Percentiles rank a stretch among this genome's conserved stretches.
Evolutionary conservation across 2,888 invertebrate species (phyloP).

Genomic region (Dicycla oo): DNA sequence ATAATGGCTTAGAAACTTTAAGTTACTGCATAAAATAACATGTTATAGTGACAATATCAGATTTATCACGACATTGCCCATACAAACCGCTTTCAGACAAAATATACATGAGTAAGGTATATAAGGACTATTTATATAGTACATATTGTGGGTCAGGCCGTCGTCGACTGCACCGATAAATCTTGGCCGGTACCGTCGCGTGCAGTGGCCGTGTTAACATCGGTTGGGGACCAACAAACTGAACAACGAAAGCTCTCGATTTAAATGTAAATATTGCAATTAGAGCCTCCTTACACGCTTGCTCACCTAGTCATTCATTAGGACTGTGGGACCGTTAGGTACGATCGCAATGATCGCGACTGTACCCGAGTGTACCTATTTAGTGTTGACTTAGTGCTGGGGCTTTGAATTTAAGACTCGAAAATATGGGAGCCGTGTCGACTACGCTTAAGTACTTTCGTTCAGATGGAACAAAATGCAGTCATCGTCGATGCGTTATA

Average conservation of each 20-base stretch:
- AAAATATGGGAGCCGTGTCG: too few relatives aligned
- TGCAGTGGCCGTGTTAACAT: constrained; percentile 76
- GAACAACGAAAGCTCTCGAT: constrained; percentile 78
- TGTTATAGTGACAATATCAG: constrained; percentile 37
- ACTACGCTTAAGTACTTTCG: not conserved
- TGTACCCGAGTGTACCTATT: constrained; percentile 40
- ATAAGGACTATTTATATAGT: constrained; percentile 27
- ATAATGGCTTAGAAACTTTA: constrained; percentile 32
- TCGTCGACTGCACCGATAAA: constrained; percentile 65
- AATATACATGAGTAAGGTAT: constrained; percentile 13
- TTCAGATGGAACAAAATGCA: too few relatives aligned
- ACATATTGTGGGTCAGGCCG: constrained; percentile 58
- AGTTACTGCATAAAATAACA: constrained; percentile 33
- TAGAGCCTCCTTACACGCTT: constrained; percentile 73
- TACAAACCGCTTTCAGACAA: constrained; percentile 42
- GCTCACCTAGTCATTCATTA: constrained; percentile 65
- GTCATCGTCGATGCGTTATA: too few relatives aligned
- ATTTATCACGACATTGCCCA: constrained; percentile 53
- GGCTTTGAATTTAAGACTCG: constrained; percentile 6
- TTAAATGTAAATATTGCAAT: constrained; percentile 86
- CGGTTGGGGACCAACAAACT: constrained; percentile 69
- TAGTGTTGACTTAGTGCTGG: constrained; percentile 37
- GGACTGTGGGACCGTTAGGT: constrained; percentile 72
- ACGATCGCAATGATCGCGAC: constrained; percentile 52
- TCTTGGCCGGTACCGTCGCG: constrained; percentile 72